Conservation (phyloP, 2,113 vertebrate genomes). For the Eublepharis macularius region DNA sequence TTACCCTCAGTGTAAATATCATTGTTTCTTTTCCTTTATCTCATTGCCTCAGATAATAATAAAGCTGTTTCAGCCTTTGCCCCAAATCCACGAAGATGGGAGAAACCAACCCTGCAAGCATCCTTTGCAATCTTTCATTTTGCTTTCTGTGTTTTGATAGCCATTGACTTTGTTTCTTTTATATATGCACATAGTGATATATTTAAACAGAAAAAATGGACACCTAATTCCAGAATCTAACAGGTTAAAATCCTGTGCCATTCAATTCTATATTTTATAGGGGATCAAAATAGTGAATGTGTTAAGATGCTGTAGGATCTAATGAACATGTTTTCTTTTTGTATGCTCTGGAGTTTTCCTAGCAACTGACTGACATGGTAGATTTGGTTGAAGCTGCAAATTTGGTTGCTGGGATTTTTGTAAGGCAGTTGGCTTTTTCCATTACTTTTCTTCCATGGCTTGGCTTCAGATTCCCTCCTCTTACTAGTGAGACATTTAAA, state of each 20-base stretch:
- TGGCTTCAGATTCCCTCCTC: constrained; percentile 55
- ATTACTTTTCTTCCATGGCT: constrained; percentile 58
- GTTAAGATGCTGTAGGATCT: background rate
- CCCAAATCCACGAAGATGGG: no score
- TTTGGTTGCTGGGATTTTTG: constrained; percentile 65
- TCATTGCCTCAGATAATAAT: no score
- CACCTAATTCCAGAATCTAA: background rate
- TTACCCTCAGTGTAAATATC: background rate
- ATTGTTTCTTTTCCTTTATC: no score
- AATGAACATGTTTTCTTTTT: background rate
- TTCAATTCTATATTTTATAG: background rate
- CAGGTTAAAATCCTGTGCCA: background rate
- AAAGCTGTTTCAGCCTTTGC: no score
- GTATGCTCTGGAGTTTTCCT: constrained; percentile 52
- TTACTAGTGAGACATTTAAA: constrained; percentile 56
- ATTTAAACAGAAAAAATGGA: background rate
- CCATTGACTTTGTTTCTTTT: background rate
- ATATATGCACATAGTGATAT: background rate
- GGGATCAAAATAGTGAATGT: no score
- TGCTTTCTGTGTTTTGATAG: background rate
- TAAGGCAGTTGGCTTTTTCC: constrained; percentile 57
- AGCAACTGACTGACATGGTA: constrained; percentile 66
- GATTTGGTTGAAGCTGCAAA: constrained; percentile 64
- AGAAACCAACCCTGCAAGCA: background rate
- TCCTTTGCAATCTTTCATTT: background rate